Evolutionary conservation across 1,140 invertebrate genomes (phyloP).

Genomic region (Aphelinus atriplicis): DNA sequence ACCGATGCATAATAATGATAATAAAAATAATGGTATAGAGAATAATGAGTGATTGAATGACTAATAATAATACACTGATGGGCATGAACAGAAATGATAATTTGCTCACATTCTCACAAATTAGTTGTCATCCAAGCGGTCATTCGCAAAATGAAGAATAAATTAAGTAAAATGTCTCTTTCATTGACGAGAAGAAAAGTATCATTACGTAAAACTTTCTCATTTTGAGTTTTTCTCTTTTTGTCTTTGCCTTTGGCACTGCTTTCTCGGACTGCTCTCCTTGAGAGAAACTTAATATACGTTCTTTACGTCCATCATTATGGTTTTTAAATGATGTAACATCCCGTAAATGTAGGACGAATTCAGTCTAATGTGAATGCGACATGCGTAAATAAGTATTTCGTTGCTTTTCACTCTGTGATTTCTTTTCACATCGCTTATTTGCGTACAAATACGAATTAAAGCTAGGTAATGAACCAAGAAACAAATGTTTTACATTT

Average conservation of each 20-base stretch:
- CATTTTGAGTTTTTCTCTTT: conserved; percentile 25
- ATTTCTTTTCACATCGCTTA: conserved; percentile 50
- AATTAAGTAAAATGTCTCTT: conserved; percentile 40
- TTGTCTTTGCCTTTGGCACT: conserved; percentile 33
- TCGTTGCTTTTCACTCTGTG: conserved; percentile 55
- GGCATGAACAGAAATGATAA: conserved; percentile 47
- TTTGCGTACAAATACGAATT: conserved; percentile 49
- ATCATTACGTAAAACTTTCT: conserved; percentile 10
- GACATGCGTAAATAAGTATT: conserved; percentile 53
- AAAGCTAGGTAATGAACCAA: conserved; percentile 47
- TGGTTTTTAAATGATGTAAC: conserved; percentile 40
- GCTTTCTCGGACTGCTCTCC: conserved; percentile 46
- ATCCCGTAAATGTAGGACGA: conserved; percentile 40
- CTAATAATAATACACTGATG: conserved; percentile 48
- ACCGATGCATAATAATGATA: conserved; percentile 64
- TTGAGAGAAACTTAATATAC: conserved; percentile 45
- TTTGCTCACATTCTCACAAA: conserved; percentile 46
- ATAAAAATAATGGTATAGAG: conserved; percentile 35
- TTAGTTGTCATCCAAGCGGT: conserved; percentile 38
- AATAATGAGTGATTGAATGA: conserved; percentile 52
- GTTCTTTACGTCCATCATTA: conserved; percentile 44
- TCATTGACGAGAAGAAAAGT: conserved; percentile 15
- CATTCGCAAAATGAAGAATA: conserved; percentile 44
- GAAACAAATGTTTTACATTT: conserved; percentile 50
- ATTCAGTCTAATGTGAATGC: conserved; percentile 43